These are phyloP conservation scores for Trissolcus basalis DNA, from an alignment of 1,140 invertebrate species.

Conservation along the genomic window DNA sequence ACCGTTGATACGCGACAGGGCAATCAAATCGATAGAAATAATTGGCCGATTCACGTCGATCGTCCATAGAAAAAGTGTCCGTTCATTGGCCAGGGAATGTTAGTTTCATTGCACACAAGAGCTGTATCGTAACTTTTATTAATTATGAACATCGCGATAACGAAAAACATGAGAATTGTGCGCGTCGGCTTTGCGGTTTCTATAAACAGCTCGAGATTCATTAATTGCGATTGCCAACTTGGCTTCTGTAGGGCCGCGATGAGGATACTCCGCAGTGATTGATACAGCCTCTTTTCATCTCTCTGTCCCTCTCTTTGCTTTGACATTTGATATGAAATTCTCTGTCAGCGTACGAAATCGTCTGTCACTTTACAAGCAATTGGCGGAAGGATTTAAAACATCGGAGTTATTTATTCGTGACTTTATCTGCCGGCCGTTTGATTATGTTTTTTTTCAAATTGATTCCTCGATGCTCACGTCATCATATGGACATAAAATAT, in stretches of 20 bases:
- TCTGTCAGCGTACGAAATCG: not conserved
- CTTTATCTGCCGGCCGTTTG: no score
- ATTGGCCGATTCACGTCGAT: slow-evolving; percentile 23
- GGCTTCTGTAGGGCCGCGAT: no score
- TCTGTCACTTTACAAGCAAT: slow-evolving; percentile 23
- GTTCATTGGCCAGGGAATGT: slow-evolving; percentile 10
- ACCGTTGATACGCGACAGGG: slow-evolving; percentile 5
- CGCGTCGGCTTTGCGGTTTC: not conserved
- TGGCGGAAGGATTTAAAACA: slow-evolving; percentile 10
- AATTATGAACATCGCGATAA: slow-evolving; percentile 21
- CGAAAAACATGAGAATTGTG: slow-evolving; percentile 15
- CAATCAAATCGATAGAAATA: slow-evolving; percentile 25
- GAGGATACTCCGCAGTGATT: slow-evolving; percentile 19
- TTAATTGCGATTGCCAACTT: not conserved
- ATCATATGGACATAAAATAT: not conserved
- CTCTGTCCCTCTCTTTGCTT: slow-evolving; percentile 5
- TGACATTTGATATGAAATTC: slow-evolving; percentile 16
- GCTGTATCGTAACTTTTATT: slow-evolving; percentile 11
- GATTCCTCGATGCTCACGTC: no score
- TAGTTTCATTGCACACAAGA: slow-evolving; percentile 6
- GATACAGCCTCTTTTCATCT: slow-evolving; percentile 16
- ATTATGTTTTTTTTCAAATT: no score
- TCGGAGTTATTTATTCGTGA: not conserved
- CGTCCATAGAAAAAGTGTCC: not conserved
- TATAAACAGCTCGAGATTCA: slow-evolving; percentile 3